phyloP scores from a whole-genome alignment of 2,113 vertebrate species.

The Tonatia bakeri region DNA sequence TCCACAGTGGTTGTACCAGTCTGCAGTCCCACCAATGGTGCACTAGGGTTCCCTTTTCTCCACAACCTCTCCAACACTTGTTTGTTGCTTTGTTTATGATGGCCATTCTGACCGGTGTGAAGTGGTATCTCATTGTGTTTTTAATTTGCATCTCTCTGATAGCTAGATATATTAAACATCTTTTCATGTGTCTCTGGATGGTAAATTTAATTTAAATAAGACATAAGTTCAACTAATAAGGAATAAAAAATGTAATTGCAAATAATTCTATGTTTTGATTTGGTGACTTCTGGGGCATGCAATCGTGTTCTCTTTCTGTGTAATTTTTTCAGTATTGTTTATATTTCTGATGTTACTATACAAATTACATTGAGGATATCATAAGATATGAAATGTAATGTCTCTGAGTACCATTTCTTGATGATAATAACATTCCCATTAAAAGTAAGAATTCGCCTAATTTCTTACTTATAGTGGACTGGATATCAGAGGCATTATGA shows the following conservation, averaged over 20 bases:
- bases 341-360: neutral
- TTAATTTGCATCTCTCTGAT: too few species aligned
- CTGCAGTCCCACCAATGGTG: too few species aligned
- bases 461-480: constrained; percentile 12
- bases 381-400: neutral
- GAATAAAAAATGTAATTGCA: neutral
- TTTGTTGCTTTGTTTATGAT: too few species aligned
- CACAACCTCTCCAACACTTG: too few species aligned
- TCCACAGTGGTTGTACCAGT: too few species aligned
- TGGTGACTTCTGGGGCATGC: neutral
- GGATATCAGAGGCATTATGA: neutral
- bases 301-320: neutral
- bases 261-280: neutral
- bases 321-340: neutral
- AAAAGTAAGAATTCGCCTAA: neutral
- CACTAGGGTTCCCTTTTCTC: too few species aligned
- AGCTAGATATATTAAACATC: too few species aligned
- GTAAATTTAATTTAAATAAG: neutral
- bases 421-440: neutral
- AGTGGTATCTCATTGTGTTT: too few species aligned
- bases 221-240: neutral
- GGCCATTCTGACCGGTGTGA: too few species aligned
- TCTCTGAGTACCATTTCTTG: neutral
- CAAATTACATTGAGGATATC: neutral
- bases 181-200: too few species aligned